Conservation (phyloP, 2,888 invertebrate genomes). For the Hemistola chrysoprasaria region DNA sequence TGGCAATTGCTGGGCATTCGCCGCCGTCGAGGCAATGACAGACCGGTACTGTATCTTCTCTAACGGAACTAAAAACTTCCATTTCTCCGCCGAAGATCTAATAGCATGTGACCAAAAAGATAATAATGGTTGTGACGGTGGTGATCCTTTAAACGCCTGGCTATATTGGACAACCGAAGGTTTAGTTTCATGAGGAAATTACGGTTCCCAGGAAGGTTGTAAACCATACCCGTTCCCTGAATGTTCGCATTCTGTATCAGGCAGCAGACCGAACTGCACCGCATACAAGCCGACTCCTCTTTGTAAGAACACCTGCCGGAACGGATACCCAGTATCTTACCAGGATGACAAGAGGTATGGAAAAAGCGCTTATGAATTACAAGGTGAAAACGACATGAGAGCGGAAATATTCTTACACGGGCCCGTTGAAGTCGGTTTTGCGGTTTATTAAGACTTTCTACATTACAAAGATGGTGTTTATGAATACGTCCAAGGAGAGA, state of each 20-base stretch:
- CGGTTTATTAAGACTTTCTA: conserved; percentile 9
- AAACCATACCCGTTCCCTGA: conserved; percentile 80
- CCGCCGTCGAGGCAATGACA: conserved; percentile 94
- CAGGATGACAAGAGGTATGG: conserved; percentile 71
- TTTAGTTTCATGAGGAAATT: conserved; percentile 86
- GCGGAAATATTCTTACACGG: conserved; percentile 87
- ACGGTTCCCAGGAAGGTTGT: conserved; percentile 89
- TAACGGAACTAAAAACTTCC: conserved; percentile 85
- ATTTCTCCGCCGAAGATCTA: conserved; percentile 92
- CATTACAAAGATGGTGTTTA: conserved; percentile 21
- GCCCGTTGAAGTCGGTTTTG: conserved; percentile 72
- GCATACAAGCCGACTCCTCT: conserved; percentile 2
- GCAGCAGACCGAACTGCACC: not conserved
- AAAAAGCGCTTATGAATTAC: not conserved
- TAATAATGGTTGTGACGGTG: conserved; percentile 5
- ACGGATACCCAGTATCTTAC: conserved; percentile 74
- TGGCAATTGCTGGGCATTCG: conserved; percentile 97
- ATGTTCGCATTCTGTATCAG: no score
- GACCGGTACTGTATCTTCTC: conserved; percentile 93
- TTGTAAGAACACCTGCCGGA: conserved; percentile 8
- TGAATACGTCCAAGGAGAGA: not conserved
- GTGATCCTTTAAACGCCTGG: not conserved
- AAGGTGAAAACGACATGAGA: conserved; percentile 49
- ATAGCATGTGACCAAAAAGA: conserved; percentile 88
- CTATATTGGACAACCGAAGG: conserved; percentile 41